Evolutionary conservation across 2,888 invertebrate species (phyloP), one percentile per base, ranked within the genome.

Genomic region (Dicyrtomina minuta): DNA sequence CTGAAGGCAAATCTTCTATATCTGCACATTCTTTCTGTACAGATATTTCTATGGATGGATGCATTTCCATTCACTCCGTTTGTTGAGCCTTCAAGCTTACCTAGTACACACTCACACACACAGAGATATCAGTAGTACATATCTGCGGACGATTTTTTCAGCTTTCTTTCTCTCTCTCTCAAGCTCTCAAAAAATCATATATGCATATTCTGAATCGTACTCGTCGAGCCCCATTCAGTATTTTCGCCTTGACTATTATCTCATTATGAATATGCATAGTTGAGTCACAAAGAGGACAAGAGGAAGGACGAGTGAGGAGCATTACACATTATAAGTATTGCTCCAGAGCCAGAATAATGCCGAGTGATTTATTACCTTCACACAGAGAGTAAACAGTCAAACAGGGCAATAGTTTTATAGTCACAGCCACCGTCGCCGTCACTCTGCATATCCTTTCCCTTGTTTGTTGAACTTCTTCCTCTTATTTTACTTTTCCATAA

Each of bases 311-410:
- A 46, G 61, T 46, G 44, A 61, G 39, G 39, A 58, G 58, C n/a
- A n/a, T n/a, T n/a, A n/a, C n/a, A n/a, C n/a, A n/a, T n/a, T 41
- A 12, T 26, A 17, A 60, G 60, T 60, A 61, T 61, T 61, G 61
- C 61, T 61, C 44, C 60, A 24, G 22, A 24, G 22, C 20, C n/a
- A 58, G 60, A 60, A 64, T 64, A 64, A 64, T 64, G 27, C 61
- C 22, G 51, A 51, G 51, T 64, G 64, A 64, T 64, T 64, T 64
- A 64, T 64, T 64, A 46, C 64, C 64, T 64, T 64, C 64, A 64
- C n/a, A n/a, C 51, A 51, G 51, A 64, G 51, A 64, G 64, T 64
- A 64, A 64, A 64, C 64, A 64, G 64, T 64, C 46, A 46, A 22
- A 15, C 15, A 64, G 51, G 55, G 55, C 55, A 55, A 55, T 55